Conservation (phyloP, 2,113 vertebrate species). For the Plotosus lineatus region DNA sequence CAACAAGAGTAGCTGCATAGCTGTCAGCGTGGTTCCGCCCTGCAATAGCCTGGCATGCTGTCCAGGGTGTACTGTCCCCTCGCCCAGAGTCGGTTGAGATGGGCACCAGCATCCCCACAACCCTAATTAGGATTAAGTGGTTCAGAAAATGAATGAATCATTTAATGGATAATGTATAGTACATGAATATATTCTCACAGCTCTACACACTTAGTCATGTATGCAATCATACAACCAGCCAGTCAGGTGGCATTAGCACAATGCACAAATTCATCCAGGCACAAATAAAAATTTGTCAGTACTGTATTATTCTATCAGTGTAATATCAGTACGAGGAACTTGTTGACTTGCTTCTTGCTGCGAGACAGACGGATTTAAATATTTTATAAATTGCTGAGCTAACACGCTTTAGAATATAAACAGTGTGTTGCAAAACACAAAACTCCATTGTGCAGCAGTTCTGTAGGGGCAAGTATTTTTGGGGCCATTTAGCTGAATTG, state of each 20-base stretch:
- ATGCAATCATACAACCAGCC: neutral
- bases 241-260: neutral
- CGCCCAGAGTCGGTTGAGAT: too few relatives aligned
- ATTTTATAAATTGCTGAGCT: neutral
- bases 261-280: neutral
- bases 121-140: too few relatives aligned
- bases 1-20: too few relatives aligned
- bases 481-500: neutral
- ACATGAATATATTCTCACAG: neutral
- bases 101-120: too few relatives aligned
- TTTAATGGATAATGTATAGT: too few relatives aligned
- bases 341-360: neutral
- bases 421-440: neutral
- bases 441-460: neutral
- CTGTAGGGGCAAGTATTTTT: neutral
- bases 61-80: too few relatives aligned
- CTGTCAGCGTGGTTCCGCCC: too few relatives aligned
- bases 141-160: too few relatives aligned
- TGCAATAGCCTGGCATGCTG: too few relatives aligned
- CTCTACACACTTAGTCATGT: neutral
- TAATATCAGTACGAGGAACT: neutral
- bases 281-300: neutral
- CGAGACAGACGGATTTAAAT: neutral
- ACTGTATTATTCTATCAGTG: neutral
- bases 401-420: neutral